Evolutionary conservation across 2,797 vertebrate species (phyloP).

Genomic region (Avahi laniger): DNA sequence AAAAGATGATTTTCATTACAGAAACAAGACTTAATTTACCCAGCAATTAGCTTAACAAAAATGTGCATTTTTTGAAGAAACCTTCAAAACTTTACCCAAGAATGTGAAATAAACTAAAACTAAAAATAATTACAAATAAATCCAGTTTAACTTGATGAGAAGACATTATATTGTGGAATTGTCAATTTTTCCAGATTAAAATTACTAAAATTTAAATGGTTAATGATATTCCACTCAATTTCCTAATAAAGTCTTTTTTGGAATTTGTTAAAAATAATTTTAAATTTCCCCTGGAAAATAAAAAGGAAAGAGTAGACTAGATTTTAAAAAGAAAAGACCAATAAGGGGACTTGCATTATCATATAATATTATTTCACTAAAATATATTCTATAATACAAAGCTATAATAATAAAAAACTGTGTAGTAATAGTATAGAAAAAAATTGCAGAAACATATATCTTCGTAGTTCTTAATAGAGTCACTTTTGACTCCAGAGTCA

Average conservation of each 20-base stretch:
- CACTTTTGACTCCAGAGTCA: neutral
- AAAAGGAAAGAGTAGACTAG: neutral
- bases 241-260: neutral
- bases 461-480: neutral
- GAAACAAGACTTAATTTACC: neutral
- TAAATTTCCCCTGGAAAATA: constrained; percentile 3
- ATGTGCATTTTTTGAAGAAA: neutral
- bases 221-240: neutral
- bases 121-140: neutral
- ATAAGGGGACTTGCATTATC: neutral
- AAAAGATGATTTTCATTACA: neutral
- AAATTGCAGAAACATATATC: neutral
- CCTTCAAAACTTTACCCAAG: constrained; percentile 3
- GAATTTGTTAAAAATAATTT: constrained; percentile 19
- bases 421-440: neutral
- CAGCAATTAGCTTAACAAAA: neutral
- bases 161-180: neutral
- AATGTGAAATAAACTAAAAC: neutral
- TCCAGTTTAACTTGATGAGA: neutral
- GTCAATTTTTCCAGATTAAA: neutral
- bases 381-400: neutral
- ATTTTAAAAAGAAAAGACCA: neutral
- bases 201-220: neutral
- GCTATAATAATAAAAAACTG: neutral
- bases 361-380: neutral